phyloP scores from a whole-genome alignment of 2,113 vertebrate species.

The Pterocles gutturalis region DNA sequence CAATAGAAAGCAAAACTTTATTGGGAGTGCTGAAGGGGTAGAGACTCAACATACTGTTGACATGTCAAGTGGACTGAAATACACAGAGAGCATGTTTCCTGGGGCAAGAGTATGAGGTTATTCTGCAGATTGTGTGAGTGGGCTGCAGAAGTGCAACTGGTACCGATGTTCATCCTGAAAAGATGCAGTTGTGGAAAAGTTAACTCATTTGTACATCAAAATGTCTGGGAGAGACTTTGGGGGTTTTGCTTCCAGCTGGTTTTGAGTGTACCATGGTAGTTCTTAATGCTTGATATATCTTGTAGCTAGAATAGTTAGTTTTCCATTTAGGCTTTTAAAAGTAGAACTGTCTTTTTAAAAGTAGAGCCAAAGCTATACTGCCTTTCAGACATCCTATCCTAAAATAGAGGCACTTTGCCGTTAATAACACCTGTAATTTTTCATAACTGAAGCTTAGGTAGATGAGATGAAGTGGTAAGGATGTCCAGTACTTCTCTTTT shows the following conservation, averaged over 20 bases:
- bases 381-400: neutral
- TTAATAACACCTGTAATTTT: neutral
- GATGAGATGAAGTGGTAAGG: neutral
- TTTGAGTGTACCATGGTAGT: neutral
- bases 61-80: neutral
- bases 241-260: neutral
- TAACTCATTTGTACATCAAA: neutral
- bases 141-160: neutral
- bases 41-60: neutral
- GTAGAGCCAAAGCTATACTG: neutral
- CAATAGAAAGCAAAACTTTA: neutral
- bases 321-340: neutral
- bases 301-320: neutral
- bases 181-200: neutral
- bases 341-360: neutral
- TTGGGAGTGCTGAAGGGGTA: neutral
- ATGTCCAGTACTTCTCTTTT: constrained; percentile 3
- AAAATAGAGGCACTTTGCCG: neutral
- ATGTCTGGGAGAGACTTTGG: neutral
- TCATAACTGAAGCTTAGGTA: neutral
- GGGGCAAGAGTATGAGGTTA: neutral
- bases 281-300: neutral
- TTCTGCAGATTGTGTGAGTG: neutral
- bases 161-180: neutral
- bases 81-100: neutral